A percentile compares a stretch with the other conserved stretches of the same genome.
Conservation (phyloP, 2,888 invertebrate species). For the Pomacea canaliculata region DNA sequence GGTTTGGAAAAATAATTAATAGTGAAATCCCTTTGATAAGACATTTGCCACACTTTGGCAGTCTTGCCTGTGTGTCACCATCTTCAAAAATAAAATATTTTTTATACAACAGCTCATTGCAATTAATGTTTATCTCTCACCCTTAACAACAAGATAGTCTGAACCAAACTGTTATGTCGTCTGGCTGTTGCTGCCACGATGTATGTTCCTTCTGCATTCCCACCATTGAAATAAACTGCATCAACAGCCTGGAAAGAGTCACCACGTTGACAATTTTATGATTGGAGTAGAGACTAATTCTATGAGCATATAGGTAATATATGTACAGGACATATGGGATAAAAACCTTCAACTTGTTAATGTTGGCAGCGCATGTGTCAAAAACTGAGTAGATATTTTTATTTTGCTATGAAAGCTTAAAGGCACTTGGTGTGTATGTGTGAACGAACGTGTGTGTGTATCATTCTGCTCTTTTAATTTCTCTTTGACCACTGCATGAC, state of each 20-base stretch:
- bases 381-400: too few relatives aligned
- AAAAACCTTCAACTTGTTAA: too few relatives aligned
- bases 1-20: neutral
- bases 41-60: neutral
- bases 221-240: slow-evolving; percentile 83
- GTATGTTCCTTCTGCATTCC: slow-evolving; percentile 77
- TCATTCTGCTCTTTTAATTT: too few relatives aligned
- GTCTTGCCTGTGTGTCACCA: neutral
- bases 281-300: too few relatives aligned
- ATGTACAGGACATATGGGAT: too few relatives aligned
- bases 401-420: too few relatives aligned
- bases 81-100: neutral
- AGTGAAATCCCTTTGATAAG: too few relatives aligned
- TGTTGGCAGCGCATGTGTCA: too few relatives aligned
- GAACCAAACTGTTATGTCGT: slow-evolving; percentile 75
- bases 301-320: too few relatives aligned
- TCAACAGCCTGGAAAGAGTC: slow-evolving; percentile 78
- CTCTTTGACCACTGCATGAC: too few relatives aligned
- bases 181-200: slow-evolving; percentile 75
- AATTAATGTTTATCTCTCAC: slow-evolving; percentile 36
- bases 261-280: neutral
- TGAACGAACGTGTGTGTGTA: too few relatives aligned
- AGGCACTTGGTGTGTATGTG: too few relatives aligned
- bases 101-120: neutral
- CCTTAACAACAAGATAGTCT: slow-evolving; percentile 78